Evolutionary conservation across 2,888 invertebrate genomes (phyloP), one percentile per base, ranked within the genome.

Genomic region (Anoplius nigerrimus): DNA sequence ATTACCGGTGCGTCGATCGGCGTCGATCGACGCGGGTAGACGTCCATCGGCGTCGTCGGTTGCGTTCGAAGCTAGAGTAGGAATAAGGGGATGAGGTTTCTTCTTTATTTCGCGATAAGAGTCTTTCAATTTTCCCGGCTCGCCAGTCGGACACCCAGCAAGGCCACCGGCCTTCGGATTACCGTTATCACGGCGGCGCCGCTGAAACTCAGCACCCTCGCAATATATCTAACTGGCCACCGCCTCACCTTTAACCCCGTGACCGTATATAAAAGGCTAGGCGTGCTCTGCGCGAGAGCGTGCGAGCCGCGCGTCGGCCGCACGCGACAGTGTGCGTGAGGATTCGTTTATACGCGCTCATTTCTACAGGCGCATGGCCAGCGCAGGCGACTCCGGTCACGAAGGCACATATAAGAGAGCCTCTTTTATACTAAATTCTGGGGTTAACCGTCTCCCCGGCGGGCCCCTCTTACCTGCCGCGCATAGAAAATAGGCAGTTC

Each of bases 141-240:
- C 48, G 16, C 51, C 61, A 51, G 60, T 61, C 48, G 48, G 48
- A 18, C 48, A n/a, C 48, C 48, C 48, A 70, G 57, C 56, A 15
- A 27, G 45, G 57, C 67, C 54, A 52, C 16, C 59, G 59, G 69
- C 72, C 78, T 71, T 65, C 69, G 77, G 81, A 79, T 79, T 76
- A 74, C 79, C 72, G 81, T 79, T 79, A 79, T 81, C 81, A 74
- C 72, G 62, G 64, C 74, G 65, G 53, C 67, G 69, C 63, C 69
- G 72, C 72, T 67, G 75, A 75, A 79, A 77, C 72, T 81, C 79
- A 81, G 75, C 81, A 75, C 73, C 77, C 63, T 24, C 51, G 73
- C 73, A 65, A 81, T 81, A 78, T 77, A 78, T 81, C 73, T 76
- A 76, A 74, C 80, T 70, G 75, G 69, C 71, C 74, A 71, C 69